Conservation (phyloP, 1,140 invertebrate species). For the Saccostrea cuccullata region DNA sequence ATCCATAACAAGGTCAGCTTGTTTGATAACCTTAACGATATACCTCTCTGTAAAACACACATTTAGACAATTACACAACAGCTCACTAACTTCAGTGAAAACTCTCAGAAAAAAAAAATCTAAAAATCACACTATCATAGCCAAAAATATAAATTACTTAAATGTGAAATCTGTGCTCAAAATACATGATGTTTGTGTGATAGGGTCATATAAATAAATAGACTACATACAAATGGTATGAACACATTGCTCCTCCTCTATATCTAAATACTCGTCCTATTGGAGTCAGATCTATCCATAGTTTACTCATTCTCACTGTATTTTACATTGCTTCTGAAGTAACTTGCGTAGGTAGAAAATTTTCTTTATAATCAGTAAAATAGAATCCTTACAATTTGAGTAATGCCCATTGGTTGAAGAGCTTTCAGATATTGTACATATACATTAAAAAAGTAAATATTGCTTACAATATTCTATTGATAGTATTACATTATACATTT, state of each 20-base stretch:
- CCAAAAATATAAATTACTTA: background rate
- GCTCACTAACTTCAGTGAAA: background rate
- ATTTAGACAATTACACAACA: background rate
- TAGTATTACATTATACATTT: background rate
- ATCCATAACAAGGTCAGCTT: background rate
- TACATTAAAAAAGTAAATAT: background rate
- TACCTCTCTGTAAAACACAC: background rate
- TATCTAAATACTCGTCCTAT: background rate
- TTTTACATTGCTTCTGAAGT: background rate
- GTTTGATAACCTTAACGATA: background rate
- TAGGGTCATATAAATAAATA: slow-evolving; percentile 10
- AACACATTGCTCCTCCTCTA: background rate
- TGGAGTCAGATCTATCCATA: background rate
- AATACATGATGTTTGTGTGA: background rate
- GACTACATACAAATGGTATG: background rate
- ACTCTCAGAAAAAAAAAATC: background rate
- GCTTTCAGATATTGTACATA: background rate
- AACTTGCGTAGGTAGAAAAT: slow-evolving; percentile 2
- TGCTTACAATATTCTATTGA: background rate
- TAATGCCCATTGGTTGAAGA: background rate
- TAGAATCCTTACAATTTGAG: background rate
- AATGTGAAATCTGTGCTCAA: slow-evolving; percentile 11
- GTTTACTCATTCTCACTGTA: background rate
- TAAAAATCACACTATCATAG: background rate
- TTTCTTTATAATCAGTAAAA: background rate